These are phyloP conservation scores for Therioaphis trifolii DNA, from an alignment of 2,888 invertebrate genomes.

Conservation along the genomic window DNA sequence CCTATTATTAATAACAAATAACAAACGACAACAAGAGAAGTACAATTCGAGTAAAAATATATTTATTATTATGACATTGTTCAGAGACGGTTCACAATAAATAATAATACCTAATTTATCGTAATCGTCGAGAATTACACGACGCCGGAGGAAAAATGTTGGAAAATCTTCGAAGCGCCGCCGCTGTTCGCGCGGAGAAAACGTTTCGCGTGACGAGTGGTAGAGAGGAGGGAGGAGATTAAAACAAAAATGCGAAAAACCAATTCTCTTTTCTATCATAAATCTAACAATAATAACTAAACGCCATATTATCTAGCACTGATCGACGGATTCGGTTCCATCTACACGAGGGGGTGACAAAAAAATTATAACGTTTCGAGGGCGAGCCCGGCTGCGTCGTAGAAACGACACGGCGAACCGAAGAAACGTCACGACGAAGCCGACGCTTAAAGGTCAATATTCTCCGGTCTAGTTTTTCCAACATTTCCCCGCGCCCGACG, in stretches of 20 bases:
- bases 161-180: slow-evolving; percentile 29
- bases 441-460: not conserved
- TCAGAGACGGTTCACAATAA: slow-evolving; percentile 41
- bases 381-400: not conserved
- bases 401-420: not conserved
- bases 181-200: not conserved
- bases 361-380: no score
- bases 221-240: not conserved
- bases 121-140: slow-evolving; percentile 40
- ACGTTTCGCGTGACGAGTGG: not conserved
- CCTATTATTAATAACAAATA: no score
- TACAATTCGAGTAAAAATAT: slow-evolving; percentile 50
- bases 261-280: not conserved
- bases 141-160: slow-evolving; percentile 49
- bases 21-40: slow-evolving; percentile 13
- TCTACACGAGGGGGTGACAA: no score
- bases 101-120: no score
- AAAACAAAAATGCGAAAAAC: not conserved
- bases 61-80: slow-evolving; percentile 60
- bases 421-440: not conserved
- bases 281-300: not conserved
- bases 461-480: slow-evolving; percentile 20
- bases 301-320: not conserved
- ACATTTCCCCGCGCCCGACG: slow-evolving; percentile 37
- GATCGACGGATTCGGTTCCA: no score